Base-by-base conservation (phyloP, 2,888 invertebrate species). In the Oscheius onirici region DNA sequence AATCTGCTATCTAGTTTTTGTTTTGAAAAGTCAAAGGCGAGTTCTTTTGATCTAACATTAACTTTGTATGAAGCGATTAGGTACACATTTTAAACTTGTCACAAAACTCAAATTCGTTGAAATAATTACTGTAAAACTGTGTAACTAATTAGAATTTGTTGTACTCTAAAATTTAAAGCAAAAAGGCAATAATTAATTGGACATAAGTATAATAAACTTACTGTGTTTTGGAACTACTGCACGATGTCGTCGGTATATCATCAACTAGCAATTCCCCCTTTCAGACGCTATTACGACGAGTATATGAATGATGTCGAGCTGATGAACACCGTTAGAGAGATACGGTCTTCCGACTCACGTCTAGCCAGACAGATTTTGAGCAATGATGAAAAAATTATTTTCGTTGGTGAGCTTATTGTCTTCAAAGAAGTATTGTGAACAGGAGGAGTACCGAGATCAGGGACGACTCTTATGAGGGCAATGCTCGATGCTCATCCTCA, bases 401-500 rank as follows among this genome's bases (percentile, higher is more conserved):
- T 80, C 49, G 78, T 80, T 40, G 76, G 75, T 72, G 34, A 46
- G 57, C 46, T 40, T 3, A 20, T 17, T 15, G 43, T 17, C 26
- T 24, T n/a, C 10, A 28, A 52, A n/a, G 26, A 15, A 65, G n/a
- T 26, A 8, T 11, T n/a, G 95, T 90, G 34, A 6, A 94, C 96
- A 89, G 97, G 97, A 72, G 97, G 97, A 76, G 95, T 97, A 88
- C 97, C 97, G 70, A 92, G 97, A 84, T 95, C 95, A 63, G 97
- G 97, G 69, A 97, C 97, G 57, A 97, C 97, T 75, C 91, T 97
- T 82, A 95, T 96, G 93, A 91, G 97, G 86, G 96, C 95, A 77
- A 95, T 97, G 94, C 90, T 97, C 85, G 97, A 97, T 90, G 96
- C 97, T 76, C 97, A 97, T 91, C 94, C 95, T 11, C 93, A 94